These are phyloP conservation scores for Sebastes matsubarae DNA, from an alignment of 2,797 vertebrate species.

Conservation along the genomic window DNA sequence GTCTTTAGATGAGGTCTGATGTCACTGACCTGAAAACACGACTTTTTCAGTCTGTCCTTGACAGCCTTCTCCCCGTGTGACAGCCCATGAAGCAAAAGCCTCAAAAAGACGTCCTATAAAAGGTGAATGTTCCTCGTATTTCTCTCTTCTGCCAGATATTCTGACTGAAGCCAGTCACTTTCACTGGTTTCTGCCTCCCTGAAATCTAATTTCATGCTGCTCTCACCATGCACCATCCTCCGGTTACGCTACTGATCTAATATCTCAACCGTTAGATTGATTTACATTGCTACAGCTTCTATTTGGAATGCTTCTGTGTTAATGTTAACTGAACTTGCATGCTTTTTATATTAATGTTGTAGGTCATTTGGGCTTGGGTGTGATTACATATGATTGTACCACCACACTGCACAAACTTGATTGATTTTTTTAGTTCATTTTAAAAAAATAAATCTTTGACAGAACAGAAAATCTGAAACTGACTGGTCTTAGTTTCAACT, in stretches of 20 bases:
- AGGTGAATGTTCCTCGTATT: slow-evolving; percentile 21
- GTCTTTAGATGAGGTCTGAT: too few species aligned
- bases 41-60: not conserved
- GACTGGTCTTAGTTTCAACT: not conserved
- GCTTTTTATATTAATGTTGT: slow-evolving; percentile 9
- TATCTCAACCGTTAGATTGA: slow-evolving; percentile 66
- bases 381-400: not conserved
- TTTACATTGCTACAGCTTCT: slow-evolving; percentile 60
- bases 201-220: slow-evolving; percentile 81
- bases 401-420: not conserved
- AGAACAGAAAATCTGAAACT: not conserved
- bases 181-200: slow-evolving; percentile 69
- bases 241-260: slow-evolving; percentile 72
- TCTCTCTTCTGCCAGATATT: slow-evolving; percentile 15
- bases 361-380: not conserved
- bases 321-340: slow-evolving; percentile 19
- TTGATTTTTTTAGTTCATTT: not conserved
- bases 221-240: slow-evolving; percentile 63
- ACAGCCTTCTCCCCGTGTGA: not conserved
- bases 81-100: slow-evolving; percentile 25
- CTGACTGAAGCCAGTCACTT: slow-evolving; percentile 74
- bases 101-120: slow-evolving; percentile 20
- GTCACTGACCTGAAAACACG: too few species aligned
- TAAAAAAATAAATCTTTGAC: not conserved
- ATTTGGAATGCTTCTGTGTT: slow-evolving; percentile 45